Conservation (phyloP, 2,888 invertebrate genomes). For the Didymodactylos carnosus region DNA sequence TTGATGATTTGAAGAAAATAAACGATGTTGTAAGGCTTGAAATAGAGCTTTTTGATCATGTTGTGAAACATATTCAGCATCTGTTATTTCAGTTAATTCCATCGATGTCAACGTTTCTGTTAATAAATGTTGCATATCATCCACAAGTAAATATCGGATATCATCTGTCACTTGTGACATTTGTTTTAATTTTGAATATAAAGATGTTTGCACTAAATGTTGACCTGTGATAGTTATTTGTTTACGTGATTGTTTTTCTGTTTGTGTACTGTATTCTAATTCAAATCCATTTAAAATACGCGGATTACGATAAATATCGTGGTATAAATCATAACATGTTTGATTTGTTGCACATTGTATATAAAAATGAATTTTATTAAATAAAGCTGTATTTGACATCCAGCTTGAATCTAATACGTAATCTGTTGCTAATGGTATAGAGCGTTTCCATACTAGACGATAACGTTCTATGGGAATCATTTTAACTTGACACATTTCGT, state of each 20-base stretch:
- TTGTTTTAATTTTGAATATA: neutral
- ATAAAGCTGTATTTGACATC: neutral
- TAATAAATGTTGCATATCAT: neutral
- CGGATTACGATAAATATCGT: no score
- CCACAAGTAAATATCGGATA: no score
- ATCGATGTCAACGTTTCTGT: neutral
- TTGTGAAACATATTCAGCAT: neutral
- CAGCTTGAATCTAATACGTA: no score
- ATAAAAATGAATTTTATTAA: neutral
- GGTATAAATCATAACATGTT: neutral
- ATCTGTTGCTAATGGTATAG: no score
- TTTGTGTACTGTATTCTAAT: neutral
- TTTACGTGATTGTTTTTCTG: neutral
- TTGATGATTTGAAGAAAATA: no score
- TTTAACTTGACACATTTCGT: neutral
- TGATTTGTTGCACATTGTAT: neutral
- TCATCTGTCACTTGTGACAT: no score
- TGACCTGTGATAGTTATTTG: neutral
- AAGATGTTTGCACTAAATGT: neutral
- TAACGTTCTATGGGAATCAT: neutral
- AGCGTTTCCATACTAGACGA: no score
- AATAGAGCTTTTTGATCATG: neutral
- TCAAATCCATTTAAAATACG: no score
- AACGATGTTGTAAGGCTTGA: neutral
- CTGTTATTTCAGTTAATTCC: no score